Evolutionary conservation across 2,888 invertebrate genomes (phyloP).

Genomic region (Tinea pellionella): DNA sequence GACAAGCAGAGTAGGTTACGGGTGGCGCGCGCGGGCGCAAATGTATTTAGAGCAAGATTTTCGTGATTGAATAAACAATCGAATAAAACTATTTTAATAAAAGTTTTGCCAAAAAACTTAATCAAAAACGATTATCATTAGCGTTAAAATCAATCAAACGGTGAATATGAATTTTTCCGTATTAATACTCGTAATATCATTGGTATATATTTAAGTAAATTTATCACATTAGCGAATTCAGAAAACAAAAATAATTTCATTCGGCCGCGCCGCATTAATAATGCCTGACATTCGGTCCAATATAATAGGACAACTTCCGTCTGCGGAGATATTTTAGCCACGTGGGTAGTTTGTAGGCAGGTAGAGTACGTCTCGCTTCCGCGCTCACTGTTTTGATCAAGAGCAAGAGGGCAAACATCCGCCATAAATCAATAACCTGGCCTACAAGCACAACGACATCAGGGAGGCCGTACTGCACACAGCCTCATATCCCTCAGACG

Average conservation of each 20-base stretch:
- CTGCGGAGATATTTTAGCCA: slow-evolving; percentile 39
- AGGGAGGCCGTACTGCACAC: slow-evolving; percentile 35
- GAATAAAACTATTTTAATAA: not conserved
- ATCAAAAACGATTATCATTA: no score
- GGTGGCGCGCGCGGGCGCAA: not conserved
- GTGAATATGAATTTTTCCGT: no score
- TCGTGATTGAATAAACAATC: not conserved
- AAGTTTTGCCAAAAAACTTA: no score
- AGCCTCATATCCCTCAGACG: slow-evolving; percentile 38
- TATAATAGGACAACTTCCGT: slow-evolving; percentile 36
- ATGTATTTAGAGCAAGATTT: not conserved
- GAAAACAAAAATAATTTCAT: slow-evolving; percentile 3
- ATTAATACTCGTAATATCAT: no score
- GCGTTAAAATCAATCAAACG: no score
- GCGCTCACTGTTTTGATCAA: slow-evolving; percentile 50
- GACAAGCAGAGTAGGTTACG: not conserved
- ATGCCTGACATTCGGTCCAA: slow-evolving; percentile 30
- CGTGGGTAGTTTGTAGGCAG: slow-evolving; percentile 45
- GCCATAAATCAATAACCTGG: slow-evolving; percentile 63
- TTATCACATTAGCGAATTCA: slow-evolving; percentile 4
- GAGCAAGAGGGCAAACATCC: slow-evolving; percentile 58
- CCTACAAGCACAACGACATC: slow-evolving; percentile 44
- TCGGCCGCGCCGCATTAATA: slow-evolving; percentile 21
- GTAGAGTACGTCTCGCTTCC: slow-evolving; percentile 44
- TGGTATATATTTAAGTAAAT: not conserved